phyloP scores from a whole-genome alignment of 2,888 invertebrate species.

The Isoperla grammatica region DNA sequence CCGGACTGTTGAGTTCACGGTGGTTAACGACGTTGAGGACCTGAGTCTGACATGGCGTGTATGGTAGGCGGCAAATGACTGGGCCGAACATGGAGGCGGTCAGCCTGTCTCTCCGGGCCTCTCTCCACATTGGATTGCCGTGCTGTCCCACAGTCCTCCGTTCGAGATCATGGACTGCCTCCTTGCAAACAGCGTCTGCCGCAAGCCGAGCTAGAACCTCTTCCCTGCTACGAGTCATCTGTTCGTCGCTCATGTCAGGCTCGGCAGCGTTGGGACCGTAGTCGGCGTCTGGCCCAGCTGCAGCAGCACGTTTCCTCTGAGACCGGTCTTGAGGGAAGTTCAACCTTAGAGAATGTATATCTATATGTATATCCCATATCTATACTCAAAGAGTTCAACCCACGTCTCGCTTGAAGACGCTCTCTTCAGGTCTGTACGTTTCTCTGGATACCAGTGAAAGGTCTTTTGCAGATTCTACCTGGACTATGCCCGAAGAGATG shows the following conservation, averaged over 20 bases:
- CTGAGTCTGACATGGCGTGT: neutral
- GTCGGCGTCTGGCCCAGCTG: conserved; percentile 3
- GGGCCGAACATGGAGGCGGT: neutral
- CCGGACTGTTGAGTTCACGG: neutral
- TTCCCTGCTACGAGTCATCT: neutral
- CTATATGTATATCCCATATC: too few species aligned
- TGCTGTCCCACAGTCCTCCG: too few species aligned
- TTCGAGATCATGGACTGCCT: neutral
- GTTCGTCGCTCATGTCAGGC: neutral
- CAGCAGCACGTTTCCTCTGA: neutral
- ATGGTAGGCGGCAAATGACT: neutral
- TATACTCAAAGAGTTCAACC: too few species aligned
- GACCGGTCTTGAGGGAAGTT: neutral
- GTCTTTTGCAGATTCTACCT: neutral
- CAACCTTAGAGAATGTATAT: too few species aligned
- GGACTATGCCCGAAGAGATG: neutral
- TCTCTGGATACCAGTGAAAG: neutral
- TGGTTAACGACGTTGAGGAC: neutral
- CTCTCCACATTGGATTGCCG: conserved; percentile 1
- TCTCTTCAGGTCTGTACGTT: too few species aligned
- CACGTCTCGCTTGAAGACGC: neutral
- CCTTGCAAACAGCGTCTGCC: too few species aligned
- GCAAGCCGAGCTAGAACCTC: neutral
- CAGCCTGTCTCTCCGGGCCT: neutral
- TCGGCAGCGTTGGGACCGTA: neutral